phyloP scores from a whole-genome alignment of 2,113 vertebrate species.

The Megaleporinus macrocephalus region DNA sequence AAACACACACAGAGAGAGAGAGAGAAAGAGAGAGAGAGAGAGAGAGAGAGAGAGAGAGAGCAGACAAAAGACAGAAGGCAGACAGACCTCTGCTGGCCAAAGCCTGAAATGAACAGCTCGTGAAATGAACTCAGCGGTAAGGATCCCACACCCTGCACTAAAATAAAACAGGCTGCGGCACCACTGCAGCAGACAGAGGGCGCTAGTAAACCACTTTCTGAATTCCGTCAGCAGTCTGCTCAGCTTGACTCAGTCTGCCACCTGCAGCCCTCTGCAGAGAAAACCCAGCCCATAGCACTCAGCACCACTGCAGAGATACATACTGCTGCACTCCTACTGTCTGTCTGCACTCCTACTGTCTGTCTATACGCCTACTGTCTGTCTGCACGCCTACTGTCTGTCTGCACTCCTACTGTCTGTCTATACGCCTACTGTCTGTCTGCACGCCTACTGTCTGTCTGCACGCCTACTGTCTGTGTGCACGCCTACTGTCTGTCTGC shows the following conservation, averaged over 20 bases:
- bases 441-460: too few relatives aligned
- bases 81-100: slow-evolving; percentile 44
- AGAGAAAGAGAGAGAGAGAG: neutral
- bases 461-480: too few relatives aligned
- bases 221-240: slow-evolving; percentile 5
- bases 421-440: too few relatives aligned
- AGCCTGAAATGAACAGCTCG: slow-evolving; percentile 2
- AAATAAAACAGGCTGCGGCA: neutral
- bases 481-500: too few relatives aligned
- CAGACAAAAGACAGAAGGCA: neutral
- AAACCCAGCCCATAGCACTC: slow-evolving; percentile 8
- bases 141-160: neutral
- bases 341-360: neutral
- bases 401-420: too few relatives aligned
- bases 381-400: too few relatives aligned
- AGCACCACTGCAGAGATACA: slow-evolving; percentile 42
- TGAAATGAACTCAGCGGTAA: neutral
- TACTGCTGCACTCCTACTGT: neutral
- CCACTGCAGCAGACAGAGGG: slow-evolving; percentile 54
- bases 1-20: neutral
- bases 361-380: too few relatives aligned
- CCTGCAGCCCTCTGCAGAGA: slow-evolving; percentile 52
- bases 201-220: slow-evolving; percentile 47
- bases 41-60: slow-evolving; percentile 5
- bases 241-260: slow-evolving; percentile 53